Percentiles rank a stretch among this genome's conserved stretches.
These are phyloP conservation scores for Morinoia aosen DNA, from an alignment of 2,888 invertebrate genomes.

Conservation along the genomic window DNA sequence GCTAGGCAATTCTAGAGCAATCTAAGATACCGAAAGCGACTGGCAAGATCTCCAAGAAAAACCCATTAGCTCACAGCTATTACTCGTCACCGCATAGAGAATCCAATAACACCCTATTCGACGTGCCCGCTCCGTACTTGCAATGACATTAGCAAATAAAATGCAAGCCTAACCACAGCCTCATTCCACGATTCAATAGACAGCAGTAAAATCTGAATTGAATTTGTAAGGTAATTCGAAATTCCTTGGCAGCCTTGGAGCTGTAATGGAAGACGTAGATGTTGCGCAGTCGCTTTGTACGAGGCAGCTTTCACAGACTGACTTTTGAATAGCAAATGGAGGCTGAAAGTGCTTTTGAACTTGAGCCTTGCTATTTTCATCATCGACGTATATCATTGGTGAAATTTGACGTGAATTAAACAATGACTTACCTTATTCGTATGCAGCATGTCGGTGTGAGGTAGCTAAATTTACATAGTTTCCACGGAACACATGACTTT, in stretches of 20 bases:
- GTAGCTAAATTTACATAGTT: no score
- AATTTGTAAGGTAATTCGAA: background rate
- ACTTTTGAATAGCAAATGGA: background rate
- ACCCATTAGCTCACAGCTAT: background rate
- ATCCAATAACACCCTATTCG: background rate
- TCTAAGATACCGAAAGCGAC: background rate
- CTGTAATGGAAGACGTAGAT: background rate
- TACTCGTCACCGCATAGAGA: background rate
- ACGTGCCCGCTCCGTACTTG: background rate
- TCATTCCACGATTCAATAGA: constrained; percentile 27
- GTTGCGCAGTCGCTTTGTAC: background rate
- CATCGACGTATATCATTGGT: background rate
- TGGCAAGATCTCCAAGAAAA: background rate
- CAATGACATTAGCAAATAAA: constrained; percentile 3
- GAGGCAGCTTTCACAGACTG: background rate
- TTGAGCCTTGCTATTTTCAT: background rate
- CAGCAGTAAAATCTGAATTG: constrained; percentile 30
- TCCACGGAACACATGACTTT: no score
- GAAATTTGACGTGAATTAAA: background rate
- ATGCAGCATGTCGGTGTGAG: no score
- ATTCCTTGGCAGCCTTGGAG: background rate
- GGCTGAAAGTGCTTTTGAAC: background rate
- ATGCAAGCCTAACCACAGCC: constrained; percentile 26
- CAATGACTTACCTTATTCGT: no score
- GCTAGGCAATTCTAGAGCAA: background rate